A percentile compares a stretch with the other conserved stretches of the same genome.
Evolutionary conservation across 2,888 invertebrate genomes (phyloP).

Genomic region (Zygaena filipendulae): DNA sequence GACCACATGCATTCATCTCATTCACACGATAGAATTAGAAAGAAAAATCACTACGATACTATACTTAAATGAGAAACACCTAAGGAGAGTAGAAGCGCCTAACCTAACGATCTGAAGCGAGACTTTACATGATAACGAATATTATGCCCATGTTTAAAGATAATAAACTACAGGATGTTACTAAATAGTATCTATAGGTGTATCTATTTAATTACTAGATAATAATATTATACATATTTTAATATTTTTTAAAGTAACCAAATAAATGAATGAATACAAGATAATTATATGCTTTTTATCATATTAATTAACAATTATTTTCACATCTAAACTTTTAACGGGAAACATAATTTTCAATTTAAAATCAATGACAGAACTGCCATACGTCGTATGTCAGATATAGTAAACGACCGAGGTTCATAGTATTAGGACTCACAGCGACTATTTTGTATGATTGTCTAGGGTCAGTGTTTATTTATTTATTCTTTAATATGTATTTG

Average conservation of each 20-base stretch:
- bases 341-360: constrained; percentile 41
- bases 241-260: constrained; percentile 37
- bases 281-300: constrained; percentile 38
- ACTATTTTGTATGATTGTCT: constrained; percentile 61
- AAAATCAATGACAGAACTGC: constrained; percentile 35
- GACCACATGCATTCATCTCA: constrained; percentile 52
- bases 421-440: constrained; percentile 54
- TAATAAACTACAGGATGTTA: too few relatives aligned
- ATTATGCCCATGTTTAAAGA: constrained; percentile 47
- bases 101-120: constrained; percentile 43
- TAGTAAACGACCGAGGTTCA: constrained; percentile 33
- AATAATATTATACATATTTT: constrained; percentile 33
- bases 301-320: constrained; percentile 58
- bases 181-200: too few relatives aligned
- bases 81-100: constrained; percentile 39
- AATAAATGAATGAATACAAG: constrained; percentile 36
- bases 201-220: too few relatives aligned
- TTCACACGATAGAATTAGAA: constrained; percentile 41
- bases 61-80: constrained; percentile 50
- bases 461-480: constrained; percentile 43
- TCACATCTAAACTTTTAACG: constrained; percentile 46
- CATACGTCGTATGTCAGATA: constrained; percentile 29
- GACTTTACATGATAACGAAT: constrained; percentile 36
- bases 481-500: constrained; percentile 53
- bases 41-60: constrained; percentile 41